Conservation (phyloP, 2,888 invertebrate species). For the Epistrophe eligans region DNA sequence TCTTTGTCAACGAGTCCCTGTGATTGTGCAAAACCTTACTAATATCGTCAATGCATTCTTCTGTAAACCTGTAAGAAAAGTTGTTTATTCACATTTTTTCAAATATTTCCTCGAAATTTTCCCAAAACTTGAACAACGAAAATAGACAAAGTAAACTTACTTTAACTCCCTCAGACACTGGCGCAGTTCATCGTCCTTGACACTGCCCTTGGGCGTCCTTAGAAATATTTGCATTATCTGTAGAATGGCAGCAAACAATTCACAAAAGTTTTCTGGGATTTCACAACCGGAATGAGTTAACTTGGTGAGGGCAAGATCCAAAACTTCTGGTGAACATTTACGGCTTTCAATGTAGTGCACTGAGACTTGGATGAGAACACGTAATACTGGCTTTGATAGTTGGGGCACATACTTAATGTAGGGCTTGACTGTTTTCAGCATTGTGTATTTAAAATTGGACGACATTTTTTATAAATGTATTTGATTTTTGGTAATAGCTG, state of each 20-base stretch:
- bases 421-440: conserved; percentile 81
- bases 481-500: conserved; percentile 14
- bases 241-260: conserved; percentile 84
- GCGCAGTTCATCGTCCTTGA: conserved; percentile 84
- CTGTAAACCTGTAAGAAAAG: conserved; percentile 81
- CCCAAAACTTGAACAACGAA: neutral
- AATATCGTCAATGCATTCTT: conserved; percentile 85
- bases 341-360: conserved; percentile 83
- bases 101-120: neutral
- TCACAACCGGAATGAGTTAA: conserved; percentile 82
- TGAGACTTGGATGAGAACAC: conserved; percentile 83
- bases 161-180: conserved; percentile 84
- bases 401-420: conserved; percentile 82
- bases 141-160: conserved; percentile 78
- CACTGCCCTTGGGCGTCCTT: conserved; percentile 83
- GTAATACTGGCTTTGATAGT: conserved; percentile 82
- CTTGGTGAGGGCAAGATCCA: conserved; percentile 83
- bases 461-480: conserved; percentile 78
- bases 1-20: conserved; percentile 82
- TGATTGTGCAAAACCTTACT: conserved; percentile 85
- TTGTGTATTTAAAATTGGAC: conserved; percentile 81
- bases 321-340: conserved; percentile 83
- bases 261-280: conserved; percentile 84
- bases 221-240: conserved; percentile 85
- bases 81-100: neutral